Evolutionary conservation across 2,888 invertebrate species (phyloP), one percentile per base, ranked within the genome.

Genomic region (Oxytorus armatus): DNA sequence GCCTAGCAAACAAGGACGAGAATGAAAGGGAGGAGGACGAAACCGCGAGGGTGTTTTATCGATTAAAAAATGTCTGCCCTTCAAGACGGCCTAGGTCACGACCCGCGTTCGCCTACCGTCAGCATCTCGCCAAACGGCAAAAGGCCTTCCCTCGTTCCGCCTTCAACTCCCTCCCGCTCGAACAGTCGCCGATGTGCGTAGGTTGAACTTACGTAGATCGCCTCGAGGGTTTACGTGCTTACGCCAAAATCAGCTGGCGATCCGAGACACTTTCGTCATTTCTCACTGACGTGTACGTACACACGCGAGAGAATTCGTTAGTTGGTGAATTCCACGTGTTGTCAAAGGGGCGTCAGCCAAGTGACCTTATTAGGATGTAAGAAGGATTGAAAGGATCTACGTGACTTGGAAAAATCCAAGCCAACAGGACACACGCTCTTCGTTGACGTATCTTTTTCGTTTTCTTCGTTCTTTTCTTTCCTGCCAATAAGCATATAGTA

Each of bases 11-110:
- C 65, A 83, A 69, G 85, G 83, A 83, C 79, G 86, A 86, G 83
- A 83, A 82, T 81, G 84, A 55, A 29, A 44, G 42, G 82, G 76
- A 75, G 84, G 36, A 70, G 44, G n/a, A n/a, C n/a, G n/a, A n/a
- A n/a, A n/a, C n/a, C n/a, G 49, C 39, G 63, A 80, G 85, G 86
- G 87, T 88, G 83, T 86, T 87, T 89, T 91, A 92, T 92, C 91
- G 92, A 92, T 92, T 92, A 90, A 92, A 92, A 92, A 90, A 90
- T 91, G 91, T 91, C 91, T 92, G 92, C 92, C 92, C 92, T 92
- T 92, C 92, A 92, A 91, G 90, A 90, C 90, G 89, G 90, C 91
- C 91, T 92, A 92, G 92, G 92, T 92, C 92, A 91, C 88, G 91
- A 91, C 90, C 91, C 90, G 90, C 87, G 89, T 90, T 85, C 88